A percentile compares a stretch with the other conserved stretches of the same genome.
These are phyloP conservation scores for Macrosoma leucophasiata DNA, from an alignment of 2,888 invertebrate genomes.

Conservation along the genomic window DNA sequence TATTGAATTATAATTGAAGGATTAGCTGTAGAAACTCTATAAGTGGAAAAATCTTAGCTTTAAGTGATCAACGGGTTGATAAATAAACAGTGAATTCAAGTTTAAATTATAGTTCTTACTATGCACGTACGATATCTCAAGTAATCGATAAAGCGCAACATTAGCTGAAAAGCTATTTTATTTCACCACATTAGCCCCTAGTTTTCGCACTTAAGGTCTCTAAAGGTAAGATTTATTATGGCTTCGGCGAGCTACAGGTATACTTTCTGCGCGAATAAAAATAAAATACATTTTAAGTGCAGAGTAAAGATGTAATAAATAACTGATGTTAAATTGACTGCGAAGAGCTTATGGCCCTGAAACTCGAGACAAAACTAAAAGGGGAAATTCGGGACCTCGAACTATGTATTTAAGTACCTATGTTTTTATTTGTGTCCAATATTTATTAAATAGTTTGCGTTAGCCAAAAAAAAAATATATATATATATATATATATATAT, in stretches of 20 bases:
- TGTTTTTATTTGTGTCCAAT: too few species aligned
- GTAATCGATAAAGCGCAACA: too few species aligned
- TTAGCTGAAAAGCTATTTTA: slow-evolving; percentile 37
- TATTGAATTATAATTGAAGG: too few species aligned
- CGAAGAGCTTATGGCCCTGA: slow-evolving; percentile 59
- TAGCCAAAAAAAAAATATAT: too few species aligned
- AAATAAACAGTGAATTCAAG: too few species aligned
- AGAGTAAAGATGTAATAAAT: slow-evolving; percentile 64
- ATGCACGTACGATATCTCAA: too few species aligned
- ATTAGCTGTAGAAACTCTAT: too few species aligned
- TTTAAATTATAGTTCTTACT: too few species aligned
- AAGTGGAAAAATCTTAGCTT: too few species aligned
- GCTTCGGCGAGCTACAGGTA: slow-evolving; percentile 40
- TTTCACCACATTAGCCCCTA: slow-evolving; percentile 45
- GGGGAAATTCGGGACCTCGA: slow-evolving; percentile 39
- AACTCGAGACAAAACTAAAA: slow-evolving; percentile 45
- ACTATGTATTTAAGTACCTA: slow-evolving; percentile 24
- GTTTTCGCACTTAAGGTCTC: slow-evolving; percentile 51
- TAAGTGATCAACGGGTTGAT: too few species aligned
- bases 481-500: too few species aligned
- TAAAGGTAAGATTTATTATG: slow-evolving; percentile 45
- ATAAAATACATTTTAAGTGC: slow-evolving; percentile 55
- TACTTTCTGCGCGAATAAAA: slow-evolving; percentile 41
- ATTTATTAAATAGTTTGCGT: too few species aligned
- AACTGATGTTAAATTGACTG: slow-evolving; percentile 70